Base-by-base conservation (phyloP, 2,113 vertebrate species). In the Electrona antarctica region DNA sequence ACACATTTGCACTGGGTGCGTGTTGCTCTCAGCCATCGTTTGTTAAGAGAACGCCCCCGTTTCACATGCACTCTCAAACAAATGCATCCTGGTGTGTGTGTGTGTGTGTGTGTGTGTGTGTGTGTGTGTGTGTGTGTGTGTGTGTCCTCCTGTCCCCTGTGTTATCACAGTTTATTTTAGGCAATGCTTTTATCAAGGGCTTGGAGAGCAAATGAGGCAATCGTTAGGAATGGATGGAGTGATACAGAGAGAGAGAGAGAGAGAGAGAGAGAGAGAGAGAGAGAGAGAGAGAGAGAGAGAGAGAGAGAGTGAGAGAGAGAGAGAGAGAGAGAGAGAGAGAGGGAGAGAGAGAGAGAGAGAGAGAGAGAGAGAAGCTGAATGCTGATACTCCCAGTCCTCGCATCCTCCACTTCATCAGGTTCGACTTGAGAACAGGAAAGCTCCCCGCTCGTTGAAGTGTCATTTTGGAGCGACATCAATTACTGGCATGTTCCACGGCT, bases 291-390 rank as follows among this genome's bases (percentile, higher is more conserved):
- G 80, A 80, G 83, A 70, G 83, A 83, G 81, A 85, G 79, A n/a
- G n/a, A n/a, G n/a, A n/a, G n/a, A n/a, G n/a, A n/a, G n/a, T n/a
- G n/a, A n/a, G n/a, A n/a, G 84, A 89, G 87, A 83, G 85, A 84
- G 78, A 80, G 87, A 88, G 88, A 88, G 84, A 88, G 89, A 84
- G 87, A 85, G 84, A 83, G 74, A n/a, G n/a, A n/a, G n/a, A n/a
- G n/a, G n/a, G n/a, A n/a, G 33, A 41, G 33, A 21, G 33, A 41
- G 33, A 41, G 33, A 41, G 33, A 41, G 33, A 41, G 33, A 41
- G 33, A 41, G 33, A 41, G 33, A 41, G 33, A 41, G 33, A 41
- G 33, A 41, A 41, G 33, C 33, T 41, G 5, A 41, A 6, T 41
- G 33, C 33, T 6, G 5, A 41, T 41, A 41, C 33, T 41, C 33